phyloP scores from a whole-genome alignment of 2,888 invertebrate genomes.

The Chrysolina americana region DNA sequence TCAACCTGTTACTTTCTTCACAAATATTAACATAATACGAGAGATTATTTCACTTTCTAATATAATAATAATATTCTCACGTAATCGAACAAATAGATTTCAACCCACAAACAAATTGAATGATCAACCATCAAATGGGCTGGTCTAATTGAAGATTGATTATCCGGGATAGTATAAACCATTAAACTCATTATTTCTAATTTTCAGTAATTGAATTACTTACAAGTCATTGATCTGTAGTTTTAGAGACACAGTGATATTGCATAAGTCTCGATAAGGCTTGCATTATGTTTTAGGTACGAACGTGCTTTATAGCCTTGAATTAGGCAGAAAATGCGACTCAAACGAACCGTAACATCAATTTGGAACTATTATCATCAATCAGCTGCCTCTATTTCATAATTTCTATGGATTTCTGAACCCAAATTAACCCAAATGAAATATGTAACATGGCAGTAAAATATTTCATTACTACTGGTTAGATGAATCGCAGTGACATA shows the following conservation, averaged over 20 bases:
- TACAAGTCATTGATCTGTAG: constrained; percentile 3
- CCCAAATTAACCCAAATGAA: too few species aligned
- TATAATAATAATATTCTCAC: not conserved
- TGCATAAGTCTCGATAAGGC: not conserved
- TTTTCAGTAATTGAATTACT: not conserved
- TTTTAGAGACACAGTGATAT: not conserved
- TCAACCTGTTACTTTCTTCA: not conserved
- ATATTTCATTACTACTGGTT: too few species aligned
- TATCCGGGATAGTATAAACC: not conserved
- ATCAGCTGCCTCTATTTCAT: too few species aligned
- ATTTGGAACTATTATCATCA: too few species aligned
- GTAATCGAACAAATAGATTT: not conserved
- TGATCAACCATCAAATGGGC: not conserved
- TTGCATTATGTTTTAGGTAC: too few species aligned
- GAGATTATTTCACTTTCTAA: not conserved
- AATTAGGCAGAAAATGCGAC: too few species aligned
- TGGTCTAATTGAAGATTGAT: constrained; percentile 3
- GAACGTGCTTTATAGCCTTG: too few species aligned
- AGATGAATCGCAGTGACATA: too few species aligned
- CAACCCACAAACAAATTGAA: not conserved
- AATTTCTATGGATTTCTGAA: too few species aligned
- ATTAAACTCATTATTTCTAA: constrained; percentile 5
- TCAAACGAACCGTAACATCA: too few species aligned
- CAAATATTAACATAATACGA: not conserved
- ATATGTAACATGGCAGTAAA: too few species aligned